Percentiles rank a stretch among this genome's conserved stretches.
These are phyloP conservation scores for Gastrophysa polygoni DNA, from an alignment of 2,888 invertebrate species.

Conservation along the genomic window DNA sequence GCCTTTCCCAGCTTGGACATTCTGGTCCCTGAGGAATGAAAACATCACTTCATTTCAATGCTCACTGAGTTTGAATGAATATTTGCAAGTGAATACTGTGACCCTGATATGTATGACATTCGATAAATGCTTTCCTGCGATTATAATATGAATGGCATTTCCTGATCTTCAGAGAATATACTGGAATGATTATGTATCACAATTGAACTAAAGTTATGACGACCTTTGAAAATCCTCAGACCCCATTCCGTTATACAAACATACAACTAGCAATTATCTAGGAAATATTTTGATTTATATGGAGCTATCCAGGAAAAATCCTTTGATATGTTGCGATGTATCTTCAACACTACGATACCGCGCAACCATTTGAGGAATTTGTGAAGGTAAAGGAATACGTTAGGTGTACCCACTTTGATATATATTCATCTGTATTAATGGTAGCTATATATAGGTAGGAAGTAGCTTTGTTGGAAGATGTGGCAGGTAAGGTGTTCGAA, in stretches of 20 bases:
- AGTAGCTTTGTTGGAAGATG: conserved; percentile 10
- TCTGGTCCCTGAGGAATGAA: no score
- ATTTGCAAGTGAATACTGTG: no score
- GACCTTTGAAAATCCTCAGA: neutral
- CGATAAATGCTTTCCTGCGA: no score
- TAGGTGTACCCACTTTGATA: conserved; percentile 14
- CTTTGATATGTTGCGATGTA: neutral
- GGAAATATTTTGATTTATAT: conserved; percentile 9
- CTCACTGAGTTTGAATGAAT: no score
- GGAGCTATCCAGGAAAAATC: conserved; percentile 1
- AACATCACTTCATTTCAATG: no score
- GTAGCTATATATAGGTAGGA: conserved; percentile 10
- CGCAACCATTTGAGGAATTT: conserved; percentile 10
- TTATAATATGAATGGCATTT: no score
- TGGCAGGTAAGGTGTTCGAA: conserved; percentile 9
- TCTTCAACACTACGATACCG: neutral
- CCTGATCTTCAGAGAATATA: neutral
- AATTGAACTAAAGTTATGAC: neutral
- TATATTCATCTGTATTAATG: conserved; percentile 4
- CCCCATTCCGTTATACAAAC: neutral
- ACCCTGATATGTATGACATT: no score
- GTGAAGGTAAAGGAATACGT: conserved; percentile 10
- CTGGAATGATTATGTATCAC: neutral
- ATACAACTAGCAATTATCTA: conserved; percentile 7
- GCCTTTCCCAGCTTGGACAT: no score